Evolutionary conservation across 1,140 invertebrate genomes (phyloP), one percentile per base, ranked within the genome.

Genomic region (Pseudomyrmex gracilis): DNA sequence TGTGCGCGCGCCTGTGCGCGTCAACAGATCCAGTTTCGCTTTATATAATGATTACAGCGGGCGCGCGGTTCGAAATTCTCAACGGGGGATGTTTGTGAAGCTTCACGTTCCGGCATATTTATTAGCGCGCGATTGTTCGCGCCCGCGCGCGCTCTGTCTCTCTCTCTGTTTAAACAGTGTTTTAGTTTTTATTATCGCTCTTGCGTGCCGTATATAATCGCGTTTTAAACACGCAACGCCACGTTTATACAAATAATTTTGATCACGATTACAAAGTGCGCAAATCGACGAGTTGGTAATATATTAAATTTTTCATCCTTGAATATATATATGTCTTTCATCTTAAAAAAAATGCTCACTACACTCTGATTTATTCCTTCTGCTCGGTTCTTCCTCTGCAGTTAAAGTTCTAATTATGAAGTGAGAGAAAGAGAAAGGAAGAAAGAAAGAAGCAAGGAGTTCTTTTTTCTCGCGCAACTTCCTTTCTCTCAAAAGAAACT

Each of bases 101-200:
- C 57, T 55, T 73, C 78, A 51, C 34, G 51, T 85, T 87, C 55
- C 63, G 60, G 66, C 64, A 87, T 87, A 86, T 86, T 87, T 83
- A 86, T 87, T 83, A 86, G 60, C 66, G n/a, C 66, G n/a, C 51
- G 24, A 64, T 83, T 86, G 76, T 83, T 66, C 55, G 60, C 34
- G 70, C 15, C 20, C 58, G 70, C 63, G 84, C 34, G 34, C n/a
- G n/a, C n/a, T n/a, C n/a, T n/a, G n/a, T n/a, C n/a, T n/a, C n/a
- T n/a, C n/a, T n/a, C 5, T 34, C 63, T 13, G 66, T 76, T 87
- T 71, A 83, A 77, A 34, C 71, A 71, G 15, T 71, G 22, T 49
- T 86, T 86, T 64, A 71, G 55, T 87, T 87, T 87, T 86, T 87
- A 60, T 22, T 13, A 49, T 55, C n/a, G 45, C 17, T 51, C 61